phyloP scores from a whole-genome alignment of 2,113 vertebrate species.

The Scartelaos histophorus region DNA sequence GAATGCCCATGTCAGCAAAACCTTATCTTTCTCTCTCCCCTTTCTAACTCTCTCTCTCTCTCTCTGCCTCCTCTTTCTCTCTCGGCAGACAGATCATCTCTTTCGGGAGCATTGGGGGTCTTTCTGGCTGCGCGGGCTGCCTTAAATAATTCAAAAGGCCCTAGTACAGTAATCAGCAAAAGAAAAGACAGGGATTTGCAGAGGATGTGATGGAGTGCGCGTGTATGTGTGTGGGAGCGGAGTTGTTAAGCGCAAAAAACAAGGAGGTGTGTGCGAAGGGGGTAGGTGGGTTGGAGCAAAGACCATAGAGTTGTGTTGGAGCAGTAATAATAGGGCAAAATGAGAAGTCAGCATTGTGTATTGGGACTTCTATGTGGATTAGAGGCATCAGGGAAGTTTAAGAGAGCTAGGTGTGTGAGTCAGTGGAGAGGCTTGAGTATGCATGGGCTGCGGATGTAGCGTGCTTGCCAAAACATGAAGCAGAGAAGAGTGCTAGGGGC shows the following conservation, averaged over 20 bases:
- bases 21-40: conserved; percentile 53
- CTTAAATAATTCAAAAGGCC: conserved; percentile 78
- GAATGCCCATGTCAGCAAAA: conserved; percentile 73
- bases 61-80: conserved; percentile 27
- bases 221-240: conserved; percentile 12
- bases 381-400: conserved; percentile 25
- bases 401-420: conserved; percentile 6
- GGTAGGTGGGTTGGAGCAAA: conserved; percentile 43
- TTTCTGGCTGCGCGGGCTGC: conserved; percentile 70
- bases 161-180: conserved; percentile 73
- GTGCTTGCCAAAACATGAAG: conserved; percentile 62
- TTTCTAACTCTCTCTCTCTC: conserved; percentile 19
- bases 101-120: conserved; percentile 71
- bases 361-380: conserved; percentile 34
- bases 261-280: conserved; percentile 35
- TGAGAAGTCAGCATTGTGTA: conserved; percentile 68
- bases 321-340: conserved; percentile 70
- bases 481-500: conserved; percentile 51
- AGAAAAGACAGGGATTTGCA: conserved; percentile 73
- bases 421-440: conserved; percentile 22
- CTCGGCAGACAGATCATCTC: conserved; percentile 69
- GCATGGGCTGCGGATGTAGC: neutral
- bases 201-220: conserved; percentile 59
- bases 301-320: conserved; percentile 74
- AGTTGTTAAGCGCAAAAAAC: conserved; percentile 56